Base-by-base conservation (phyloP, 2,888 invertebrate genomes). In the Arenicola marina region DNA sequence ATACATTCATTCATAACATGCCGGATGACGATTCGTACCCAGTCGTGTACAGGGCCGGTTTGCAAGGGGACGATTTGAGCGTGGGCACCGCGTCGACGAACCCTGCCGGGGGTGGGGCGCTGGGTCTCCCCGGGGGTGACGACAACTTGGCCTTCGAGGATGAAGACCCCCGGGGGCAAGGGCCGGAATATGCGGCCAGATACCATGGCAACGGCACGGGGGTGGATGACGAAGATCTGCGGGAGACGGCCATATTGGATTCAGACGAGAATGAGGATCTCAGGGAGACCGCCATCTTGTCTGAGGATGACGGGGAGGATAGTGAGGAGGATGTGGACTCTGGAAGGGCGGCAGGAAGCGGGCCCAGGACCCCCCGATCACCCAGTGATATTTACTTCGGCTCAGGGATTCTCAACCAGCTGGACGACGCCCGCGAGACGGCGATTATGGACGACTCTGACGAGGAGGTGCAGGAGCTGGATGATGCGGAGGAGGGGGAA, bases 181-280 rank as follows among this genome's bases (percentile, higher is more conserved):
- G 4, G 31, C 18, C 32, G 24, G 24, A 26, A 15, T n/a, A 18
- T n/a, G 4, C 4, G 4, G 4, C 28, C 31, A n/a, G n/a, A n/a
- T n/a, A n/a, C n/a, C n/a, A n/a, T n/a, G 2, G 4, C 54, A 4
- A 15, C 1, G 43, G 38, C 21, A 28, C 28, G 38, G 24, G 21
- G 29, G 44, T n/a, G n/a, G 21, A 33, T 31, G 45, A 44, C 15
- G 55, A 54, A 29, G 59, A 61, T 2, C 21, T 66, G 4, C 62
- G 63, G 3, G 65, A 64, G 38, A 62, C 64, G 15, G 64, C 48
- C 3, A 64, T 64, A 26, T 4, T 63, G 7, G 65, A 63, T 29
- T 48, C 28, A 45, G 65, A 65, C 26, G 24, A 38, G 7, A 46
- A 24, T 28, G 51, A 59, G 7, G 51, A 55, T 11, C 24, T 32